These are phyloP conservation scores for Tangara arthus DNA, from an alignment of 2,797 vertebrate genomes.

Conservation along the genomic window DNA sequence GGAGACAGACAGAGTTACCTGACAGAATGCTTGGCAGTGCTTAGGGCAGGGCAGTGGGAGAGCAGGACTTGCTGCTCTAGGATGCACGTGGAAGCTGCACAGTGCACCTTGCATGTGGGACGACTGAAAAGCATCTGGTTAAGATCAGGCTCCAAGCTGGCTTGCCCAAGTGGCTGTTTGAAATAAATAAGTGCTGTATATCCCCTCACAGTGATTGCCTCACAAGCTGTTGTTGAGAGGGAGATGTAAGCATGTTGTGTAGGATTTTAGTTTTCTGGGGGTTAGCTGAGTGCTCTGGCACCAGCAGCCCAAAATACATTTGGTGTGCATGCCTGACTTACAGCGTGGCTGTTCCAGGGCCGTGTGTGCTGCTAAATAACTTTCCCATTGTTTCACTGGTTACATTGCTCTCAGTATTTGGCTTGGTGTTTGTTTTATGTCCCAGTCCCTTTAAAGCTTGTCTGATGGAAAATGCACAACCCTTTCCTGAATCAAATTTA, in stretches of 20 bases:
- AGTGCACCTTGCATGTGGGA: constrained; percentile 21
- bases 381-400: constrained; percentile 52
- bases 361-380: constrained; percentile 51
- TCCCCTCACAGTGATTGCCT: neutral
- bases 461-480: neutral
- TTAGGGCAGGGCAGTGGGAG: neutral
- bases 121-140: constrained; percentile 20
- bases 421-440: constrained; percentile 25
- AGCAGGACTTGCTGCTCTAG: neutral
- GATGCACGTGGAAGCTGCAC: neutral
- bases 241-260: neutral
- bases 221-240: constrained; percentile 11
- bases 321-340: constrained; percentile 35
- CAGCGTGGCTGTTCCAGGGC: neutral
- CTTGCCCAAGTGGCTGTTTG: neutral
- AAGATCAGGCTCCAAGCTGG: constrained; percentile 2
- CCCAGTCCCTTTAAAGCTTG: neutral
- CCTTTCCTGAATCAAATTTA: neutral
- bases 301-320: constrained; percentile 24
- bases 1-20: neutral
- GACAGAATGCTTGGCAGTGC: neutral
- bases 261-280: neutral
- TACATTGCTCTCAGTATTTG: constrained; percentile 34
- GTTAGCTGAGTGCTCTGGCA: constrained; percentile 36
- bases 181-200: constrained; percentile 26